These are phyloP conservation scores for Amphipyra berbera DNA, from an alignment of 2,888 invertebrate genomes.

Conservation along the genomic window DNA sequence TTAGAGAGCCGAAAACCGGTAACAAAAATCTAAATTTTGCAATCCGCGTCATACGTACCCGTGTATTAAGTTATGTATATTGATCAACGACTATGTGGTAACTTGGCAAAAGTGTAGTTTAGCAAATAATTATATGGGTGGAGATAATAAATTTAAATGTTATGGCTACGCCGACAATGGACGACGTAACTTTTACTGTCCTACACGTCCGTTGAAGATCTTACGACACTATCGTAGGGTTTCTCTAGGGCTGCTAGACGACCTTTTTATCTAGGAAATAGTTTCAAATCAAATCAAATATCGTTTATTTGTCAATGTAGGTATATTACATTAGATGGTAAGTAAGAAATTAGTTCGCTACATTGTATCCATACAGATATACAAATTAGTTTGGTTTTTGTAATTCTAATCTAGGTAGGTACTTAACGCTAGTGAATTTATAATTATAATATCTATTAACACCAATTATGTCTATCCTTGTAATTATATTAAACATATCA, in stretches of 20 bases:
- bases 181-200: conserved; percentile 54
- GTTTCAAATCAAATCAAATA: too few relatives aligned
- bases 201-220: conserved; percentile 11
- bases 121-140: conserved; percentile 54
- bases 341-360: too few relatives aligned
- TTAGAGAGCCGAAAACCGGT: conserved; percentile 33
- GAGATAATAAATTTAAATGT: conserved; percentile 56
- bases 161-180: conserved; percentile 47
- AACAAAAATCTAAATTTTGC: conserved; percentile 38
- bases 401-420: too few relatives aligned
- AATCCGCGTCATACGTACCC: conserved; percentile 34
- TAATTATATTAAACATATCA: too few relatives aligned
- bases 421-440: too few relatives aligned
- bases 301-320: too few relatives aligned
- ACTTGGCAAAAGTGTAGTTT: conserved; percentile 51
- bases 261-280: not conserved
- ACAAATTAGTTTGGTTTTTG: too few relatives aligned
- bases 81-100: conserved; percentile 44
- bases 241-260: conserved; percentile 16
- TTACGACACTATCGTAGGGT: conserved; percentile 38
- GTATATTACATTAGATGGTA: too few relatives aligned
- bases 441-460: too few relatives aligned
- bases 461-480: too few relatives aligned
- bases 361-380: too few relatives aligned
- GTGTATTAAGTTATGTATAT: conserved; percentile 46